Percentiles rank a stretch among this genome's conserved stretches.
Evolutionary conservation across 92 coral and sea anemone genomes (phyloP).

Genomic region (Isaurus tuberculatus): DNA sequence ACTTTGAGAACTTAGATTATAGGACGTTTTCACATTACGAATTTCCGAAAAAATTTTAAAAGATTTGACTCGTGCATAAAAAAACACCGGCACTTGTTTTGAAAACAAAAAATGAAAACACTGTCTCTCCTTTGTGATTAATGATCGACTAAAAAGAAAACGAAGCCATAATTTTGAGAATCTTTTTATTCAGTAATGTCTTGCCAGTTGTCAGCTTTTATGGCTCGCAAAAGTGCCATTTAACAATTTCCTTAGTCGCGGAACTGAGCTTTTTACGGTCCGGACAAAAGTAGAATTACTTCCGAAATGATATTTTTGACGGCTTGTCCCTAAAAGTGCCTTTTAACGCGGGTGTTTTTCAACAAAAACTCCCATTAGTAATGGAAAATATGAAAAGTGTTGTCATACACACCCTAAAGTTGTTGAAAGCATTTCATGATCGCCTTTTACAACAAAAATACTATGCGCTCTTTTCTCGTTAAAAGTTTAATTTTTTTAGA

Average conservation of each 20-base stretch:
- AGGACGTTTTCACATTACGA: too few relatives aligned
- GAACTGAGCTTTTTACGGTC: background rate
- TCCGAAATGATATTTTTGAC: slow-evolving; percentile 4
- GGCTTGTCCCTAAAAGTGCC: background rate
- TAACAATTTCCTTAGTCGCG: background rate
- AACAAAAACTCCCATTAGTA: background rate
- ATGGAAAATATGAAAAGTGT: background rate
- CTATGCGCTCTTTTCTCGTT: background rate
- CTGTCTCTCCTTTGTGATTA: background rate
- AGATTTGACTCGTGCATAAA: too few relatives aligned
- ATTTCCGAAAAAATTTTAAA: too few relatives aligned
- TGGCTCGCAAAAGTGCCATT: background rate
- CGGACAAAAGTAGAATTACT: background rate
- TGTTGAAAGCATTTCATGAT: background rate
- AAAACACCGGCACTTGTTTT: background rate
- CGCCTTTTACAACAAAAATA: background rate
- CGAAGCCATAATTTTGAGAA: background rate
- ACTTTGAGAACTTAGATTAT: too few relatives aligned
- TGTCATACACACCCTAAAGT: background rate
- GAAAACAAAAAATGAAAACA: background rate
- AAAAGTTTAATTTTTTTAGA: background rate
- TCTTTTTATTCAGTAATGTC: background rate
- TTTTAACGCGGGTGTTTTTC: background rate
- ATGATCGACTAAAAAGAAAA: background rate
- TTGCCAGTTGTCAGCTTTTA: background rate